Conservation (phyloP, 2,113 vertebrate species). For the Murina feae region DNA sequence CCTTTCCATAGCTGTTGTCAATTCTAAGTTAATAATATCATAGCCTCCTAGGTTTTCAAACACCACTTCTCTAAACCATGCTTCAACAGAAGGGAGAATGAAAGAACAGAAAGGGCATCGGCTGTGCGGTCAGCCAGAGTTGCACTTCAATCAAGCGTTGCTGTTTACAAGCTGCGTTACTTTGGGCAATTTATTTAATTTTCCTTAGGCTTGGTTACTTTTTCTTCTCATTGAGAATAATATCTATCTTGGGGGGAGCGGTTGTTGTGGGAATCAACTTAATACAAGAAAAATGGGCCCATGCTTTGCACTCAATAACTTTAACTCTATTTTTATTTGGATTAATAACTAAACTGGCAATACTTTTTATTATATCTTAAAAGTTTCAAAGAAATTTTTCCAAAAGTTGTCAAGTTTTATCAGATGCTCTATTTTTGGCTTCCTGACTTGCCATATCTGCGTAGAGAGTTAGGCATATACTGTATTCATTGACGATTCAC, state of each 20-base stretch:
- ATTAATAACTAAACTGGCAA: conserved; percentile 7
- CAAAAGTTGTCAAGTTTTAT: background rate
- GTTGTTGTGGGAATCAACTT: background rate
- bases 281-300: background rate
- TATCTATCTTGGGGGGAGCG: background rate
- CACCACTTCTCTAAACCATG: background rate
- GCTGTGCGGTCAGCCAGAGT: background rate
- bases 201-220: conserved; percentile 22
- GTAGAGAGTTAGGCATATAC: background rate
- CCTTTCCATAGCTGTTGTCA: background rate
- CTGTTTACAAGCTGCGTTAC: background rate
- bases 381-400: background rate
- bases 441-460: background rate
- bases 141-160: background rate
- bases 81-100: background rate
- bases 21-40: background rate
- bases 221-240: conserved; percentile 28
- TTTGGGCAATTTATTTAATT: conserved; percentile 32
- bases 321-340: conserved; percentile 23
- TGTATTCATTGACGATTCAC: background rate
- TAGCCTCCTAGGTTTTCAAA: background rate
- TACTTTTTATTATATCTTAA: background rate
- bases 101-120: background rate
- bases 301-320: conserved; percentile 14
- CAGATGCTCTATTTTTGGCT: background rate